Base-by-base conservation (phyloP, 2,888 invertebrate species). In the Yponomeuta malinellus region DNA sequence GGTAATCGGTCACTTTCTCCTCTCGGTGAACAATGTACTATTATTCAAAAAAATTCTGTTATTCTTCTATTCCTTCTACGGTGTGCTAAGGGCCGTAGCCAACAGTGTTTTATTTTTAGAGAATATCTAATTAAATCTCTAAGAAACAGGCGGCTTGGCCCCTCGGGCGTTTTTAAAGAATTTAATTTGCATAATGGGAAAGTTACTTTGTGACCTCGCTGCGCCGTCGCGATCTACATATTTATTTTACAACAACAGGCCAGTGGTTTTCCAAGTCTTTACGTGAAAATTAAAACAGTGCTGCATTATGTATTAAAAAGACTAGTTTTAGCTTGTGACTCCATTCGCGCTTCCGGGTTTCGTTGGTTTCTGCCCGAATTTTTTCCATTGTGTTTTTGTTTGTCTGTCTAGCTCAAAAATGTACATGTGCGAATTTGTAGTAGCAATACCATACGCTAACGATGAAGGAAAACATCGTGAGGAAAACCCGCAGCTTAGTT, bases 161-260 rank as follows among this genome's bases (percentile, higher is more conserved):
- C 33, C 70, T 23, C 33, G 63, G 64, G 63, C 23, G 63, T 70
- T 70, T 70, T 70, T 37, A 63, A 63, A 63, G 70, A 70, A 70
- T 70, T 70, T 70, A 70, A 70, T 70, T 70, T 63, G 48, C 70
- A 70, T 70, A 70, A 70, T 70, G 63, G 70, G 23, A 48, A 52
- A 70, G 70, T 63, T 33, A 70, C 63, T 70, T 63, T 63, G 63
- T 69, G 63, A 69, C 69, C 69, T 48, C 68, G 68, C 68, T 48
- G n/a, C 48, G 68, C 68, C 15, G 52, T 59, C 15, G 52, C 52
- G 15, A 68, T 68, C 68, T 68, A 68, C 48, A 68, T 68, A 68
- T 48, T 65, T 65, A 37, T 68, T 37, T 68, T 68, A 15, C 23
- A 68, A 68, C 43, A 68, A 66, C 31, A 23, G 43, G n/a, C 48